A percentile compares a stretch with the other conserved stretches of the same genome.
phyloP scores from a whole-genome alignment of 2,113 vertebrate species.

The Mionectes macconnelli region DNA sequence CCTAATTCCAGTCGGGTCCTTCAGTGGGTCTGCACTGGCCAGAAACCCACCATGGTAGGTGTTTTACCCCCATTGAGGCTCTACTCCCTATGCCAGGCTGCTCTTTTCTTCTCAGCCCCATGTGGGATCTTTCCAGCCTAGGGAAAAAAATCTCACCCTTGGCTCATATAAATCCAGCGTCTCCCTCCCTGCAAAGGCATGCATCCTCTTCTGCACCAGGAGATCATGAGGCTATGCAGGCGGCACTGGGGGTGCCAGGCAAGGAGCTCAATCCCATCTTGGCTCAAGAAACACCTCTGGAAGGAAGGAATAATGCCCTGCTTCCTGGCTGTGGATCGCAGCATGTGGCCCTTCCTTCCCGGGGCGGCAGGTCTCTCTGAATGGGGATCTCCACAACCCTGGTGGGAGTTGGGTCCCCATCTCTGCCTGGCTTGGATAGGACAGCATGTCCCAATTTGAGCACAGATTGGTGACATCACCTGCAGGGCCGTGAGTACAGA shows the following conservation, averaged over 20 bases:
- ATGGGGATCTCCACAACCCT: neutral
- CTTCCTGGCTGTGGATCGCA: neutral
- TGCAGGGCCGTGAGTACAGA: accelerated
- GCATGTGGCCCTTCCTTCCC: accelerated
- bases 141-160: neutral
- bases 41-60: accelerated
- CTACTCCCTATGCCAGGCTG: neutral
- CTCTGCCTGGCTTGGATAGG: neutral
- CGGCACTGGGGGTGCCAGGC: neutral
- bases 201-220: neutral
- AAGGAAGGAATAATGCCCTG: neutral
- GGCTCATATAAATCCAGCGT: neutral
- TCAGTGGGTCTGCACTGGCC: neutral
- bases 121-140: neutral
- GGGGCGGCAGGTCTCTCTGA: accelerated
- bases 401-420: neutral
- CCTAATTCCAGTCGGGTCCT: neutral
- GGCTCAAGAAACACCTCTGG: neutral
- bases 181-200: neutral
- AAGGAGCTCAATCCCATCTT: neutral
- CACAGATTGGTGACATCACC: accelerated
- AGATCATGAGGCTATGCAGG: neutral
- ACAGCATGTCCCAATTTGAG: neutral
- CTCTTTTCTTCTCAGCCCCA: neutral
- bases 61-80: neutral